Evolutionary conservation across 1,140 invertebrate genomes (phyloP).

Genomic region (Ridgeia piscesae): DNA sequence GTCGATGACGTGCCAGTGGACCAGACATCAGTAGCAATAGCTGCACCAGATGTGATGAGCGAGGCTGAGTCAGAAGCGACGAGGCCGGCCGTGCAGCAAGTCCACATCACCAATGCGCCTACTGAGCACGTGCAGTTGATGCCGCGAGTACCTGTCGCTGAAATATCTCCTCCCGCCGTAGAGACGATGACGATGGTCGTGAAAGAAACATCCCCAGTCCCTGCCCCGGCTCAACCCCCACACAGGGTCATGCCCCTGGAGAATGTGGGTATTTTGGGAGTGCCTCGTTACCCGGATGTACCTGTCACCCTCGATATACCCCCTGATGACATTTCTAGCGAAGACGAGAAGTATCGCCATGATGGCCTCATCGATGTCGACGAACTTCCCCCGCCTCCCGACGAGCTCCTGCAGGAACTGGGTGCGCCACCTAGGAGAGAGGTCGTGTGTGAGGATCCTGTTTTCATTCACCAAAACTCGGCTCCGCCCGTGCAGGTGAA

Average conservation of each 20-base stretch:
- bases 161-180: not conserved
- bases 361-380: slow-evolving; percentile 19
- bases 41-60: not conserved
- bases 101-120: not conserved
- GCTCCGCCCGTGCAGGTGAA: not conserved
- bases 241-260: not conserved
- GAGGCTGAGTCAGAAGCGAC: not conserved
- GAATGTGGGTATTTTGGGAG: slow-evolving; percentile 11
- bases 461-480: not conserved
- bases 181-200: not conserved
- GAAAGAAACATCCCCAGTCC: not conserved
- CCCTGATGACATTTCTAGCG: slow-evolving; percentile 31
- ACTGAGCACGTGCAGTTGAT: not conserved
- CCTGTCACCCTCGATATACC: slow-evolving; percentile 27
- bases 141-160: not conserved
- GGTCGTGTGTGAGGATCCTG: not conserved
- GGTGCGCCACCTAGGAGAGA: not conserved
- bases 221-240: not conserved
- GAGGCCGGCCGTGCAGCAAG: not conserved
- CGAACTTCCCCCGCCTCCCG: slow-evolving; percentile 26
- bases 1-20: not conserved
- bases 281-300: slow-evolving; percentile 20
- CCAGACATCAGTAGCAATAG: not conserved
- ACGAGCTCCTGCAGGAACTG: slow-evolving; percentile 21
- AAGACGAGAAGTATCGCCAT: slow-evolving; percentile 26